Evolutionary conservation across 1,140 invertebrate species (phyloP).

Genomic region (Berghia stephanieae): DNA sequence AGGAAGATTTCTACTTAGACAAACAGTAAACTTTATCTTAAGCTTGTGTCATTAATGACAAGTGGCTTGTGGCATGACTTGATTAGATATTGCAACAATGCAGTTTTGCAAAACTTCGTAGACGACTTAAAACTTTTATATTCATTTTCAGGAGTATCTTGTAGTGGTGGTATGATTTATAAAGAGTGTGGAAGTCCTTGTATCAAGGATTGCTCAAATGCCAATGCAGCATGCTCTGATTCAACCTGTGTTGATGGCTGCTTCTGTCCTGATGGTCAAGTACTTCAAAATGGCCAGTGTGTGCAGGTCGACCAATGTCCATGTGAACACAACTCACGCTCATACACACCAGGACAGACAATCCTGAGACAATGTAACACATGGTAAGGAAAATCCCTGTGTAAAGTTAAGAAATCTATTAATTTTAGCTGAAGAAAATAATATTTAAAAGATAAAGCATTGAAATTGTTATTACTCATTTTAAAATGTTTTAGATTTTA

Average conservation of each 20-base stretch:
- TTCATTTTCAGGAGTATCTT: conserved; percentile 59
- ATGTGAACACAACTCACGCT: conserved; percentile 49
- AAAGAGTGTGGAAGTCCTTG: conserved; percentile 83
- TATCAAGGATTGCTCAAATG: conserved; percentile 76
- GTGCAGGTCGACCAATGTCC: conserved; percentile 56
- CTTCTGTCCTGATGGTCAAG: conserved; percentile 73
- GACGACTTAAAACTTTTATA: neutral
- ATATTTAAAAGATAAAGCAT: neutral
- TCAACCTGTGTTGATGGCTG: conserved; percentile 84
- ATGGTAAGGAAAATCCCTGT: conserved; percentile 49
- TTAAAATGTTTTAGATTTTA: neutral
- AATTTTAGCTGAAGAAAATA: neutral
- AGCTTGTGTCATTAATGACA: too few species aligned
- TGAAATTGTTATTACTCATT: neutral
- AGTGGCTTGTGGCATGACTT: too few species aligned
- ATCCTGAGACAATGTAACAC: conserved; percentile 62
- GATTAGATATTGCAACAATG: too few species aligned
- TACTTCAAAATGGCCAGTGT: conserved; percentile 70
- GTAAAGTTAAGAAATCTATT: neutral
- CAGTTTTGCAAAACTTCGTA: too few species aligned
- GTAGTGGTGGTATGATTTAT: conserved; percentile 80
- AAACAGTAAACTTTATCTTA: too few species aligned
- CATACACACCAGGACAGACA: conserved; percentile 47
- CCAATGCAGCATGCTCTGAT: conserved; percentile 69
- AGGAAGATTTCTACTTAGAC: too few species aligned